Evolutionary conservation across 2,113 vertebrate genomes (phyloP), one percentile per base, ranked within the genome.

Genomic region (Leucoraja erinaceus): DNA sequence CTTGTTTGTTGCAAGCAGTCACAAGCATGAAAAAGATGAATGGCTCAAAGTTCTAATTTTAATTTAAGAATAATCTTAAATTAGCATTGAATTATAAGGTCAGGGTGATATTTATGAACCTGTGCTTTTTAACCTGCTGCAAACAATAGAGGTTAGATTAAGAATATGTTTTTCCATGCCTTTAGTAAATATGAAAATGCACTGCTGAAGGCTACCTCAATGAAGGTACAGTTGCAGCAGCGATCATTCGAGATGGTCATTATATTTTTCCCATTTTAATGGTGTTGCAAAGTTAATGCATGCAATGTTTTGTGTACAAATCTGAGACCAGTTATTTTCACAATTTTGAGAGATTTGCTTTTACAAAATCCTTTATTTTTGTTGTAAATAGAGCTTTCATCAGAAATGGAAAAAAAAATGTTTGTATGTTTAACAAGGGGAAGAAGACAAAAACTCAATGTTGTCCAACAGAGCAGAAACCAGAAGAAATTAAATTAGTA

Each of bases 351-450:
- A 79, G 31, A 66, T 88, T 68, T 90, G 25, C 61, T 11, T n/a
- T 90, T 66, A 18, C 14, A 90, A 88, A 66, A 90, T 90, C 28
- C 86, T 88, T 88, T 63, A 25, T 56, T 54, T 83, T 83, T 56
- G 54, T 56, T 54, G 22, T 83, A 16, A 47, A 38, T 9, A 56
- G 47, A 22, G 20, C 33, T 56, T 25, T 54, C 54, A 25, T 25
- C 56, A 70, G 16, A 18, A 70, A 18, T 70, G 16, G 68, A 70
- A 70, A 70, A 70, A 70, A n/a, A 16, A 70, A 18, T 18, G 7
- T 10, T 66, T 66, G 7, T 66, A 2, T 10, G 63, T 66, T 66
- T 14, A 10, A 14, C 14, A 8, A 10, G 38, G 38, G 38, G 38
- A 70, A 70, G 12, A 70, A 70, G 68, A 47, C 38, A 47, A 70